Percentiles rank a stretch among this genome's conserved stretches.
Conservation (phyloP, 2,113 vertebrate species). For the Accipiter cooperii region DNA sequence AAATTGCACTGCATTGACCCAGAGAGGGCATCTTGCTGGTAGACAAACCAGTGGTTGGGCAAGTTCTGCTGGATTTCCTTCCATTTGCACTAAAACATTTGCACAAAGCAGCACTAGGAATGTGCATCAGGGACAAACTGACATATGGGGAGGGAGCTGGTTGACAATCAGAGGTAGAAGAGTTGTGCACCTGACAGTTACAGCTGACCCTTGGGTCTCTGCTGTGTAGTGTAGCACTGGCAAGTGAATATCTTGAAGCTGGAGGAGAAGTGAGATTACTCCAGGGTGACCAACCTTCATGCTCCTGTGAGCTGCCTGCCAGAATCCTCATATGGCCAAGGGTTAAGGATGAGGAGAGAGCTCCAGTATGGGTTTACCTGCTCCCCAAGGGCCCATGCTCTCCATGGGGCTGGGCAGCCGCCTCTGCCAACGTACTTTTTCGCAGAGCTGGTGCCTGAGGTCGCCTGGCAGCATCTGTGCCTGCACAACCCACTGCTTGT, state of each 20-base stretch:
- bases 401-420: neutral
- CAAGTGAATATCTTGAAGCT: neutral
- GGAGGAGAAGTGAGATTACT: neutral
- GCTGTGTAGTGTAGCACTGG: neutral
- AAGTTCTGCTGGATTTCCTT: conserved; percentile 38
- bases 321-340: neutral
- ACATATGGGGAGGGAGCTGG: neutral
- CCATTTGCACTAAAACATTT: neutral
- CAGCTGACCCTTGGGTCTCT: neutral
- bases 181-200: neutral
- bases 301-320: neutral
- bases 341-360: neutral
- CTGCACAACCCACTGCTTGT: neutral
- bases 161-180: neutral
- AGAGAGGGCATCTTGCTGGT: neutral
- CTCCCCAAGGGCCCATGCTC: neutral
- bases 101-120: neutral
- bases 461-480: neutral
- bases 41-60: neutral
- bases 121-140: neutral
- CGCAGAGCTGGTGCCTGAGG: neutral
- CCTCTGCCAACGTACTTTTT: neutral
- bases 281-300: neutral
- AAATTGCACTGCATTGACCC: neutral
- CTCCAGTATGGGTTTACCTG: neutral